Evolutionary conservation across 2,888 invertebrate species (phyloP).

Genomic region (Drosophila meridionalis): DNA sequence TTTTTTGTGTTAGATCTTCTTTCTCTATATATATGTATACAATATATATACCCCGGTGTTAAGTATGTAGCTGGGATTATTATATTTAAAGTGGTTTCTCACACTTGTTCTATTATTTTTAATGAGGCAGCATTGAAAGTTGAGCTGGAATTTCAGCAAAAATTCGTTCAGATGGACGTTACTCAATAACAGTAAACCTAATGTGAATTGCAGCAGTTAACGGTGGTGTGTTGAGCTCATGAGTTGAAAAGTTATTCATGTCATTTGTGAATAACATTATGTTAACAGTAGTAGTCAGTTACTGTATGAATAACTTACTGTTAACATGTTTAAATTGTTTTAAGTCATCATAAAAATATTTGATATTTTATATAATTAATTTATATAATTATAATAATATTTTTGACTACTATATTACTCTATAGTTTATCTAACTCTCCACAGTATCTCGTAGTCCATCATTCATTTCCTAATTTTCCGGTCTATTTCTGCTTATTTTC

Average conservation of each 20-base stretch:
- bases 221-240: not conserved
- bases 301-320: too few species aligned
- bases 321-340: too few species aligned
- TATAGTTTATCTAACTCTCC: not conserved
- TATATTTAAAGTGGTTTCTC: slow-evolving; percentile 16
- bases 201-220: not conserved
- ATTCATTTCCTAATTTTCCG: not conserved
- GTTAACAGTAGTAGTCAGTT: not conserved
- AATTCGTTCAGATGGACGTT: not conserved
- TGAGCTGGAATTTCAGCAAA: not conserved
- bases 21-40: not conserved
- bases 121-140: not conserved
- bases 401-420: not conserved
- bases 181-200: not conserved
- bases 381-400: too few species aligned
- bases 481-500: slow-evolving; percentile 5
- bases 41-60: slow-evolving; percentile 25
- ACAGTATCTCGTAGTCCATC: slow-evolving; percentile 18
- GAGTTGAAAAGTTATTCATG: not conserved
- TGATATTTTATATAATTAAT: too few species aligned
- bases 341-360: too few species aligned
- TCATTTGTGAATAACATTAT: not conserved
- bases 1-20: not conserved
- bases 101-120: slow-evolving; percentile 3
- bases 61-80: slow-evolving; percentile 23